Evolutionary conservation across 1,140 invertebrate genomes (phyloP), one percentile per base, ranked within the genome.

Genomic region (Maniola jurtina): DNA sequence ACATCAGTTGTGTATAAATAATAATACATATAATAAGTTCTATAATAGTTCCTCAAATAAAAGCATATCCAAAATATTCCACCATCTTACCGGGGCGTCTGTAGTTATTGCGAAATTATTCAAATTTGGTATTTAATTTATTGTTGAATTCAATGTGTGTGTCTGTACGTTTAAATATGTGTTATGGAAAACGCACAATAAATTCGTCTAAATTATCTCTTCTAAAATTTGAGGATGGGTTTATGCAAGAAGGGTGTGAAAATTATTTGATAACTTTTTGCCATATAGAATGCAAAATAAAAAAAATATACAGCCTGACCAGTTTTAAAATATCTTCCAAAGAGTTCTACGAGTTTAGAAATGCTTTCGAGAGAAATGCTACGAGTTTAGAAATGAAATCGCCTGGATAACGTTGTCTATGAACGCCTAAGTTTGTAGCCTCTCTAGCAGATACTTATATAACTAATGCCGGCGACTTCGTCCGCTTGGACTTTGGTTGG

Each of bases 111-210:
- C 67, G 61, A 57, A 73, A 69, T 73, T 73, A 73, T 73, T 73
- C 66, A 73, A 73, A 73, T 73, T 66, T 66, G 50, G 42, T 58
- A 63, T 64, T 64, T 70, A 60, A 71, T 67, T 71, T 67, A 71
- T 64, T 57, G 45, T 45, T 61, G 13, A 33, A 56, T 54, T 64
- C 61, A 57, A 66, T 66, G 62, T 66, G 34, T 58, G 58, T 33
- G 56, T 64, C 14, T 48, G 10, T 54, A 38, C 35, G n/a, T 55
- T 40, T 55, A 55, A 35, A 55, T 64, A 54, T 69, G 58, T 61
- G 63, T 50, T 68, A 48, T 55, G 34, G 58, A 65, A 64, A 60
- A 55, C 58, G 16, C 59, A 56, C 62, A 56, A 69, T 69, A 69
- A 69, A 69, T 69, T 69, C 62, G 36, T 64, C 62, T 60, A 61